A percentile compares a stretch with the other conserved stretches of the same genome.
Conservation (phyloP, 2,888 invertebrate genomes). For the Celastrina argiolus region DNA sequence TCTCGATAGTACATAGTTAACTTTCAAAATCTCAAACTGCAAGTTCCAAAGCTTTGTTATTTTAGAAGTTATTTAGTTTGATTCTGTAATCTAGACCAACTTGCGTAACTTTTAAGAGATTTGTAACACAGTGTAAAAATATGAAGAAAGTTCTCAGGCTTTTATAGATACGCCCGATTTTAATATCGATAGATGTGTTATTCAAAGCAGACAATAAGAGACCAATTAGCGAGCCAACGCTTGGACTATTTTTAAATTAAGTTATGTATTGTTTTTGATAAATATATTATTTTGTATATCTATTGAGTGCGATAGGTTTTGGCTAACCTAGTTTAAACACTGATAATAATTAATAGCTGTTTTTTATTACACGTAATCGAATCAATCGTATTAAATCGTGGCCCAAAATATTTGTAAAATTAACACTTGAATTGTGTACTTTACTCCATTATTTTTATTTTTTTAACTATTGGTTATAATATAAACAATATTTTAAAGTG, state of each 20-base stretch:
- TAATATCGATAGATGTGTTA: constrained; percentile 2
- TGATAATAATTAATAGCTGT: too few relatives aligned
- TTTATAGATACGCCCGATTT: not conserved
- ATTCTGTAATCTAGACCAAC: not conserved
- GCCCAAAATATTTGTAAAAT: too few relatives aligned
- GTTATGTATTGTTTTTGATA: not conserved
- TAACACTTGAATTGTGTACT: too few relatives aligned
- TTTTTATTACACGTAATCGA: too few relatives aligned
- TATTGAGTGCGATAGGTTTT: too few relatives aligned
- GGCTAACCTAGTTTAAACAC: too few relatives aligned
- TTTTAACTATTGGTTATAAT: too few relatives aligned
- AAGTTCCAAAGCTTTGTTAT: not conserved
- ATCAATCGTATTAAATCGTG: too few relatives aligned
- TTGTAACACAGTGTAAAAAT: not conserved
- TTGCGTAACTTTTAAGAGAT: constrained; percentile 3
- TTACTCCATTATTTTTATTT: too few relatives aligned
- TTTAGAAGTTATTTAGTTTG: not conserved
- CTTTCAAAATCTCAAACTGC: too few relatives aligned
- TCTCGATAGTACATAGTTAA: too few relatives aligned
- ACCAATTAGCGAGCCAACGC: not conserved
- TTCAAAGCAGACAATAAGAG: not conserved
- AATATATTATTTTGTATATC: not conserved
- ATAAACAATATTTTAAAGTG: too few relatives aligned
- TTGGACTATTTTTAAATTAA: not conserved
- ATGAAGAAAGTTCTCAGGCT: not conserved